phyloP scores from a whole-genome alignment of 2,888 invertebrate genomes.

The Mythimna pallens region DNA sequence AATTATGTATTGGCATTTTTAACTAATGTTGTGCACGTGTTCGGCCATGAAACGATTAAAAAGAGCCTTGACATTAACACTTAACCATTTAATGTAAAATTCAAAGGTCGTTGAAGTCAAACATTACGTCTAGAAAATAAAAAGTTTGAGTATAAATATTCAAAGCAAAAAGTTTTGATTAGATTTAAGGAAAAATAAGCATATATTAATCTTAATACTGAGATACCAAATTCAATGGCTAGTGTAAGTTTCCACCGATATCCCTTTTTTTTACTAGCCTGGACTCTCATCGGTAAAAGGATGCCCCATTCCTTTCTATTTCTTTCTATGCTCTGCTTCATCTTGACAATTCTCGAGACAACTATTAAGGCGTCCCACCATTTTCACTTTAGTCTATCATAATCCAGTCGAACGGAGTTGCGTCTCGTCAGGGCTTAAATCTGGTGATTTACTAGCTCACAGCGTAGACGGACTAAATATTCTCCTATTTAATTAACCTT shows the following conservation, averaged over 20 bases:
- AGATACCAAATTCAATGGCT: neutral
- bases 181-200: neutral
- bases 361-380: neutral
- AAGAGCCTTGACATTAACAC: constrained; percentile 40
- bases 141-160: neutral
- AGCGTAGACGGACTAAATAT: neutral
- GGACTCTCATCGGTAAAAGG: neutral
- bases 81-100: constrained; percentile 5
- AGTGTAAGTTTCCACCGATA: too few relatives aligned
- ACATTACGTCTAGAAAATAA: neutral
- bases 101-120: constrained; percentile 1
- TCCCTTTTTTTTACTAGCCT: neutral
- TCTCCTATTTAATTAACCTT: neutral
- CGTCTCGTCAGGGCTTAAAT: neutral
- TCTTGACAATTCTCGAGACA: neutral
- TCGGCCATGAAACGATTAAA: neutral
- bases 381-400: neutral
- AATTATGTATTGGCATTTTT: neutral
- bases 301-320: neutral
- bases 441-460: neutral
- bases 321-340: neutral
- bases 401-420: neutral
- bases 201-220: neutral
- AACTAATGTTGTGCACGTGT: neutral
- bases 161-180: neutral